Evolutionary conservation across 2,888 invertebrate species (phyloP), one percentile per base, ranked within the genome.

Genomic region (Drosophila phalerata): DNA sequence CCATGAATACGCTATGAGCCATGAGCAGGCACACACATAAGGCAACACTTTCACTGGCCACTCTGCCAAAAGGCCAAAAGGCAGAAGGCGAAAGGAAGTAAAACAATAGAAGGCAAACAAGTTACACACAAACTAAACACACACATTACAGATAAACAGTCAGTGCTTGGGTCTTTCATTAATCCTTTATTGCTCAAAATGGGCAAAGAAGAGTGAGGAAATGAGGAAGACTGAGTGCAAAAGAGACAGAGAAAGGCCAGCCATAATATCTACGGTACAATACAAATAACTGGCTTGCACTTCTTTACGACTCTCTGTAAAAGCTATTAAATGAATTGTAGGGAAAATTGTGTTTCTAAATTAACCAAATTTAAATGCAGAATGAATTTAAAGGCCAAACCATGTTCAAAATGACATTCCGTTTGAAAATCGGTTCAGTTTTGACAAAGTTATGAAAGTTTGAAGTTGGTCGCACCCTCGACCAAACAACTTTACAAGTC

Each of bases 21-120:
- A 6, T 28, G 3, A 22, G 22, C 22, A 37, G 32, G 56, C 58
- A 57, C 34, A 53, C 25, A 51, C 34, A n/a, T n/a, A 22, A 40
- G 28, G 40, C 66, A 85, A 77, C 81, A 87, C 88, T 85, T 86
- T 86, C 85, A 83, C 85, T 87, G 49, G 55, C 40, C 66, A 37
- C 34, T n/a, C 19, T 2, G 25, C 25, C 25, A 25, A 25, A 25
- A 2, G 28, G 37, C 28, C 6, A 34, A 28, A n/a, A 13, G 28
- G 5, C 30, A 28, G 30, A 32, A 32, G 32, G 15, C 38, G 15
- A 38, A 10, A 13, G 28, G 5, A 43, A 40, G 22, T 37, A 49
- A 65, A 57, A 64, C 70, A 77, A 74, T 63, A 42, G 52, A 48
- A 69, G 42, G 68, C 68, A 77, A 67, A 73, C 67, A 72, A 52